Conservation (phyloP, 2,888 invertebrate species). For the Acronicta leporina region DNA sequence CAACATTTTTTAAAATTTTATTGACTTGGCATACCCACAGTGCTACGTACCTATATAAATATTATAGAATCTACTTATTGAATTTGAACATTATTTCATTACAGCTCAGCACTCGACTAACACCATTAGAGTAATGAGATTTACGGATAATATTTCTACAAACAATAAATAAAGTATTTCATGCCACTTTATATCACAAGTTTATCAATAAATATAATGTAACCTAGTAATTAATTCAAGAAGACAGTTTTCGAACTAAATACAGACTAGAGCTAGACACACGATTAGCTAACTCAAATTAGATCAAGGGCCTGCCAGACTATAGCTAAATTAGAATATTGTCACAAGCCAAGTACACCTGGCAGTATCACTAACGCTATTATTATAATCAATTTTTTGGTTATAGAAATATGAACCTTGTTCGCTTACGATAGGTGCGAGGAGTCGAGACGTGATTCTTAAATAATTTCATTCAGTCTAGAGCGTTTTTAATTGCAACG, state of each 20-base stretch:
- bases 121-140: no score
- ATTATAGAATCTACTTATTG: no score
- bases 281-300: slow-evolving; percentile 53
- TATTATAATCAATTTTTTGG: slow-evolving; percentile 67
- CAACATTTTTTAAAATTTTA: no score
- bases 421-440: slow-evolving; percentile 39
- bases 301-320: slow-evolving; percentile 83
- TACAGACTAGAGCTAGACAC: slow-evolving; percentile 45
- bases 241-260: slow-evolving; percentile 40
- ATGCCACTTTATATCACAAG: no score
- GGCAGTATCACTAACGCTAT: slow-evolving; percentile 79
- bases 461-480: slow-evolving; percentile 48
- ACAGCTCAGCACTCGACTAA: no score
- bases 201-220: not conserved
- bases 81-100: no score
- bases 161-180: no score
- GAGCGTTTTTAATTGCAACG: slow-evolving; percentile 29
- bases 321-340: slow-evolving; percentile 80
- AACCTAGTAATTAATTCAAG: slow-evolving; percentile 25
- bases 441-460: slow-evolving; percentile 9
- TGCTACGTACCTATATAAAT: no score
- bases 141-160: no score
- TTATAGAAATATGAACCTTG: slow-evolving; percentile 68
- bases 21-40: no score
- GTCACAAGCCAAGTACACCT: slow-evolving; percentile 81